Conservation (phyloP, 37 sponge, comb jelly and placozoan genomes). For the Oscarella lobularis region DNA sequence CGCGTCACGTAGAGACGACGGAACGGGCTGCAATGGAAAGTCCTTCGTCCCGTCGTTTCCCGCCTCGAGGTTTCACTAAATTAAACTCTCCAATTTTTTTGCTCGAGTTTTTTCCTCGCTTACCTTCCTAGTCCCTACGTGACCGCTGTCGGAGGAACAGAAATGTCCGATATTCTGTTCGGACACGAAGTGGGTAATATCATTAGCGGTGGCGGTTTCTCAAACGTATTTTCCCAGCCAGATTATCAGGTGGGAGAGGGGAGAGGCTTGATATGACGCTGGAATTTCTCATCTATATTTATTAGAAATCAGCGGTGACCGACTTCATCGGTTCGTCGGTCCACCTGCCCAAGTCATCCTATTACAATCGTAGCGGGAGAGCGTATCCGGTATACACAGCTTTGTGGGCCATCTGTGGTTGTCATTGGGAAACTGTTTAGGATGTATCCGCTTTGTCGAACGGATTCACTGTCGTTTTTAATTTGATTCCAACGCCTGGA, state of each 20-base stretch:
- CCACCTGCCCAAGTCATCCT: slow-evolving; percentile 25
- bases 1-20: too few relatives aligned
- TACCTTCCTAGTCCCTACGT: slow-evolving; percentile 54
- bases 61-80: too few relatives aligned
- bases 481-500: slow-evolving; percentile 1
- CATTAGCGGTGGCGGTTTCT: slow-evolving; percentile 67
- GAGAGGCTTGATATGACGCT: too few relatives aligned
- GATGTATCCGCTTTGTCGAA: slow-evolving; percentile 58
- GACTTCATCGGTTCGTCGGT: slow-evolving; percentile 45
- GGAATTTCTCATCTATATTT: too few relatives aligned
- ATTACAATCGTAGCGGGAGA: slow-evolving; percentile 65
- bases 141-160: slow-evolving; percentile 78
- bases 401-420: background rate
- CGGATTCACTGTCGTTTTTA: slow-evolving; percentile 40
- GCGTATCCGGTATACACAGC: slow-evolving; percentile 69
- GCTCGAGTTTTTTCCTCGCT: background rate
- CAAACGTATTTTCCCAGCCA: slow-evolving; percentile 46
- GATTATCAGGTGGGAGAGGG: slow-evolving; percentile 45
- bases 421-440: too few relatives aligned
- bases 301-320: too few relatives aligned
- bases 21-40: slow-evolving; percentile 23
- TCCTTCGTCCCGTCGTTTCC: slow-evolving; percentile 63
- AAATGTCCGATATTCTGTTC: background rate
- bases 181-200: background rate
- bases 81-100: too few relatives aligned